Evolutionary conservation across 2,113 vertebrate genomes (phyloP).

Genomic region (Toxostoma redivivum): DNA sequence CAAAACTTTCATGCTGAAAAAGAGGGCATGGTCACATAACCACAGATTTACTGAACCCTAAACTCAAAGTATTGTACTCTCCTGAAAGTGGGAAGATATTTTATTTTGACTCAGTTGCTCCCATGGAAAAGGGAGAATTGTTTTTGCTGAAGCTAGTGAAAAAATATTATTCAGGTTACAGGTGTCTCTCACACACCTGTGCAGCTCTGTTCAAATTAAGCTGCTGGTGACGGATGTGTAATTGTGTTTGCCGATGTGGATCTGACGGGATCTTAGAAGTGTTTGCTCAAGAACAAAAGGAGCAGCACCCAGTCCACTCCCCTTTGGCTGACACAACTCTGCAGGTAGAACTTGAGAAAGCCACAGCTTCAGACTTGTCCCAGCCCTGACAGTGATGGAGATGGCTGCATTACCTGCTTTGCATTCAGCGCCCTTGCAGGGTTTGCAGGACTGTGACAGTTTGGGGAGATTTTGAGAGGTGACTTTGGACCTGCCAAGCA

Average conservation of each 20-base stretch:
- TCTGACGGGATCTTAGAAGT: background rate
- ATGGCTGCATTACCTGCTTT: background rate
- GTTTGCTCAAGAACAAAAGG: constrained; percentile 24
- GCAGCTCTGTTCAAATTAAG: background rate
- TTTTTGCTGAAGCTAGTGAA: background rate
- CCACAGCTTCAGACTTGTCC: background rate
- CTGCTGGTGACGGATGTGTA: background rate
- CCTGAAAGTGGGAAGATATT: background rate
- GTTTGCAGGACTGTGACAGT: background rate
- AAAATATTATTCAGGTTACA: background rate
- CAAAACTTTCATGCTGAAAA: background rate
- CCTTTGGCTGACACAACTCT: background rate
- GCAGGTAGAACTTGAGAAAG: background rate
- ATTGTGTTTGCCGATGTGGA: constrained; percentile 1
- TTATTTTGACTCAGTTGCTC: background rate
- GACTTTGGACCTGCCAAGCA: background rate
- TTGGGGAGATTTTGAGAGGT: background rate
- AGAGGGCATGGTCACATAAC: background rate
- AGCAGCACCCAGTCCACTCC: background rate
- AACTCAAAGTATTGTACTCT: background rate
- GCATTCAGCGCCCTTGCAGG: rapidly evolving
- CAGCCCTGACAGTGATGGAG: background rate
- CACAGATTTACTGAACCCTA: background rate
- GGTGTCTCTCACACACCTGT: constrained; percentile 19
- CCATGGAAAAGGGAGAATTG: background rate